phyloP scores from a whole-genome alignment of 2,888 invertebrate species.

The Hetaerina titia region DNA sequence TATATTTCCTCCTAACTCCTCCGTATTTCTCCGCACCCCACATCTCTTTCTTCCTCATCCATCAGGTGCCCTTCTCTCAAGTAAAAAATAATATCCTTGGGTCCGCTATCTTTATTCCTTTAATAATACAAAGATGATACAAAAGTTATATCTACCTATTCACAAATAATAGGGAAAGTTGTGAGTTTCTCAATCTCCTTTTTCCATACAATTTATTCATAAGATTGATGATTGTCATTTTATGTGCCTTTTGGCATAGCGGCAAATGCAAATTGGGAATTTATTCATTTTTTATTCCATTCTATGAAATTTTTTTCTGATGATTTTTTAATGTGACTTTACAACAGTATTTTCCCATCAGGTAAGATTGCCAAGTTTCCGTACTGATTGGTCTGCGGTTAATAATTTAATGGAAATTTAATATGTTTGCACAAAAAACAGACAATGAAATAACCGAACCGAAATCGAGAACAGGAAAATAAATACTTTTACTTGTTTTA shows the following conservation, averaged over 20 bases:
- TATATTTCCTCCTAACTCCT: neutral
- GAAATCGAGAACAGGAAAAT: too few species aligned
- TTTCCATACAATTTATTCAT: neutral
- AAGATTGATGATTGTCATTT: neutral
- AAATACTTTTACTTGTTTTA: too few species aligned
- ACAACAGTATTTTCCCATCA: neutral
- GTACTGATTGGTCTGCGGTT: neutral
- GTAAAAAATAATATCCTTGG: slow-evolving; percentile 11
- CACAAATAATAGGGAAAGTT: neutral
- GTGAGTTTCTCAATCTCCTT: neutral
- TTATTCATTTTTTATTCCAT: neutral
- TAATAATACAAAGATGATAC: slow-evolving; percentile 20
- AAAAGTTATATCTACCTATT: slow-evolving; percentile 5
- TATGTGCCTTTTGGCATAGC: neutral
- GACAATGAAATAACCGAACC: too few species aligned
- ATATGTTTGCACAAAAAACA: too few species aligned
- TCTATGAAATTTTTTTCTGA: neutral
- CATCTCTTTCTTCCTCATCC: neutral
- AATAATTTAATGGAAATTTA: neutral
- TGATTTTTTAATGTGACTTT: neutral
- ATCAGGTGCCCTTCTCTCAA: neutral
- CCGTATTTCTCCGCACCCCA: neutral
- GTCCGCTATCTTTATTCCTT: neutral
- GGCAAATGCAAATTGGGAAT: neutral
- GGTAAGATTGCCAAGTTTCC: neutral